Conservation (phyloP, 1,140 invertebrate genomes). For the Calycopis cecrops region DNA sequence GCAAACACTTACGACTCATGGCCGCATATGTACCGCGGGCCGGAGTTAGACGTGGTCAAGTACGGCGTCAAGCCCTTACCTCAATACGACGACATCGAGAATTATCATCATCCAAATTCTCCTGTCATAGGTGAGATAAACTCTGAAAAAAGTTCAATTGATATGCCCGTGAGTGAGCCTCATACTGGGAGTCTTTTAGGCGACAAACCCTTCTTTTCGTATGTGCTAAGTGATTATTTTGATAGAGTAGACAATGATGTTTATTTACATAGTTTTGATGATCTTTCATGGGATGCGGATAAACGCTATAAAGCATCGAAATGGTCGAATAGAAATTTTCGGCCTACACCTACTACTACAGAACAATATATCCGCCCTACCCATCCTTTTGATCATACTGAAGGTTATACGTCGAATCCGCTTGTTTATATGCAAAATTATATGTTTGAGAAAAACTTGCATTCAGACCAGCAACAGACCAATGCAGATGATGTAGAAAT, state of each 20-base stretch:
- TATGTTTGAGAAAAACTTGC: slow-evolving; percentile 22
- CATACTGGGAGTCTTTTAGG: slow-evolving; percentile 22
- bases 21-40: slow-evolving; percentile 45
- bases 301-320: too few species aligned
- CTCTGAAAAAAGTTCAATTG: too few species aligned
- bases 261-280: too few species aligned
- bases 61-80: slow-evolving; percentile 40
- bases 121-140: background rate
- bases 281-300: too few species aligned
- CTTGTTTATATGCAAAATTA: too few species aligned
- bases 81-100: slow-evolving; percentile 43
- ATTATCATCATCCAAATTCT: slow-evolving; percentile 20
- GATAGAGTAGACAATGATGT: slow-evolving; percentile 51
- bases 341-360: too few species aligned
- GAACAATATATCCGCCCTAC: background rate
- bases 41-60: slow-evolving; percentile 49
- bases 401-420: too few species aligned
- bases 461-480: too few species aligned
- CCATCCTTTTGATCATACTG: background rate
- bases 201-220: slow-evolving; percentile 51
- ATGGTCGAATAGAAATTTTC: too few species aligned
- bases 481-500: slow-evolving; percentile 27
- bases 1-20: slow-evolving; percentile 38
- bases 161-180: too few species aligned
- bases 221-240: slow-evolving; percentile 52